phyloP scores from a whole-genome alignment of 2,888 invertebrate species.

The Tiliacea citrago region DNA sequence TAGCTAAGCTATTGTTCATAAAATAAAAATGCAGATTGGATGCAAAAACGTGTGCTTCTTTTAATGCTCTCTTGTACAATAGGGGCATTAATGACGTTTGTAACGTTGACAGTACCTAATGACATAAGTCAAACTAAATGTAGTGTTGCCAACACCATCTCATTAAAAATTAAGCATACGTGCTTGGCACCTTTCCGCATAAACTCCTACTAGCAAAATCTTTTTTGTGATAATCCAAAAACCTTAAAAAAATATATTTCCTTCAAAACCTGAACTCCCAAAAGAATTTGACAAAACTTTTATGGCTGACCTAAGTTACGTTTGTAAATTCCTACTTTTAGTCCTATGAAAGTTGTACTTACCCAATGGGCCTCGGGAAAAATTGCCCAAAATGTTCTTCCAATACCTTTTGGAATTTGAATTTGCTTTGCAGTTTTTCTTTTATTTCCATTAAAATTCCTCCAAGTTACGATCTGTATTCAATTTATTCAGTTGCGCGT shows the following conservation, averaged over 20 bases:
- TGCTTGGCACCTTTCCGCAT: slow-evolving; percentile 9
- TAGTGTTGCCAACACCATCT: too few relatives aligned
- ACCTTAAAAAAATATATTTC: slow-evolving; percentile 25
- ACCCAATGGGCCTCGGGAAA: slow-evolving; percentile 61
- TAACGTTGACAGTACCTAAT: too few relatives aligned
- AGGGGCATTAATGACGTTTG: too few relatives aligned
- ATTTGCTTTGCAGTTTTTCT: slow-evolving; percentile 76
- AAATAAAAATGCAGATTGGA: too few relatives aligned
- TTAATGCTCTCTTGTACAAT: too few relatives aligned
- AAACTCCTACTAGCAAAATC: background rate
- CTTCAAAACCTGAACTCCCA: slow-evolving; percentile 43
- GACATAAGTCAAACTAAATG: too few relatives aligned
- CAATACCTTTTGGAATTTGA: slow-evolving; percentile 76
- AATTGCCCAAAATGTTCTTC: slow-evolving; percentile 72
- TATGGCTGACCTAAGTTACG: slow-evolving; percentile 56
- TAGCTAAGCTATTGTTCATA: too few relatives aligned
- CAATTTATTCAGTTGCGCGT: slow-evolving; percentile 76
- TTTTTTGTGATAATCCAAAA: slow-evolving; percentile 32
- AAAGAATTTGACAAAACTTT: slow-evolving; percentile 60
- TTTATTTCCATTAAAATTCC: slow-evolving; percentile 81
- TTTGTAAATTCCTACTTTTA: slow-evolving; percentile 56
- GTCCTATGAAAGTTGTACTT: slow-evolving; percentile 54
- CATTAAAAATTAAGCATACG: slow-evolving; percentile 2
- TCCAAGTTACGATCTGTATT: slow-evolving; percentile 76
- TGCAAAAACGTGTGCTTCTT: too few relatives aligned